These are phyloP conservation scores for Drosophila acutilabella DNA, from an alignment of 2,888 invertebrate species.

Conservation along the genomic window DNA sequence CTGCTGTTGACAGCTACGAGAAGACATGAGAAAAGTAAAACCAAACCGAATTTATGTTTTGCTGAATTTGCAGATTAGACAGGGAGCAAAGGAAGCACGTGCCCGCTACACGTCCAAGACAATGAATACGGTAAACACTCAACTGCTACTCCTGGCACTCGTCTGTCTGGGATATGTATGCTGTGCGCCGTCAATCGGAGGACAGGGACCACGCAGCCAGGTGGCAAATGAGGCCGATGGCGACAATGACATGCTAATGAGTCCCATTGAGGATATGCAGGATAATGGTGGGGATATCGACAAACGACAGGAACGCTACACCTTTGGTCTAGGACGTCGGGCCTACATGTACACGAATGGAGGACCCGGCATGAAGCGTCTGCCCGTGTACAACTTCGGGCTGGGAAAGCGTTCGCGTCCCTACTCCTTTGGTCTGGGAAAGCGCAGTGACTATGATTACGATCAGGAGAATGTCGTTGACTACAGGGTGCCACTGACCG, in stretches of 20 bases:
- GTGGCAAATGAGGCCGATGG: constrained; percentile 37
- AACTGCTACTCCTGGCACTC: constrained; percentile 71
- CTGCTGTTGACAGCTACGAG: constrained; percentile 37
- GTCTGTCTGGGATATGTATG: constrained; percentile 73
- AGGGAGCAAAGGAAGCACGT: constrained; percentile 21
- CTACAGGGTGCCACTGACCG: constrained; percentile 53
- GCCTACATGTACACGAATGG: constrained; percentile 85
- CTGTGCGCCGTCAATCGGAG: constrained; percentile 71
- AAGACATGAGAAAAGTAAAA: neutral
- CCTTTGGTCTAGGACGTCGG: constrained; percentile 90
- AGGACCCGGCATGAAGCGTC: constrained; percentile 83
- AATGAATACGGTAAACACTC: constrained; percentile 63
- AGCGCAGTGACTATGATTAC: constrained; percentile 79
- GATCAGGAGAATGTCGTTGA: constrained; percentile 74
- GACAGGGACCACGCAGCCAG: constrained; percentile 44
- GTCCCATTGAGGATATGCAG: constrained; percentile 57
- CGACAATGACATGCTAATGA: constrained; percentile 56
- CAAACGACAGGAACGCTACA: constrained; percentile 88
- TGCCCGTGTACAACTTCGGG: constrained; percentile 85
- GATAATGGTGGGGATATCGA: constrained; percentile 72
- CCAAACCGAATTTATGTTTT: constrained; percentile 29
- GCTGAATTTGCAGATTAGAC: constrained; percentile 12
- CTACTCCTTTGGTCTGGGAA: constrained; percentile 85
- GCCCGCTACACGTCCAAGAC: constrained; percentile 28
- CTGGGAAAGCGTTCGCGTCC: constrained; percentile 84